Conservation (phyloP, 2,797 vertebrate genomes). For the Threskiornis aethiopicus region DNA sequence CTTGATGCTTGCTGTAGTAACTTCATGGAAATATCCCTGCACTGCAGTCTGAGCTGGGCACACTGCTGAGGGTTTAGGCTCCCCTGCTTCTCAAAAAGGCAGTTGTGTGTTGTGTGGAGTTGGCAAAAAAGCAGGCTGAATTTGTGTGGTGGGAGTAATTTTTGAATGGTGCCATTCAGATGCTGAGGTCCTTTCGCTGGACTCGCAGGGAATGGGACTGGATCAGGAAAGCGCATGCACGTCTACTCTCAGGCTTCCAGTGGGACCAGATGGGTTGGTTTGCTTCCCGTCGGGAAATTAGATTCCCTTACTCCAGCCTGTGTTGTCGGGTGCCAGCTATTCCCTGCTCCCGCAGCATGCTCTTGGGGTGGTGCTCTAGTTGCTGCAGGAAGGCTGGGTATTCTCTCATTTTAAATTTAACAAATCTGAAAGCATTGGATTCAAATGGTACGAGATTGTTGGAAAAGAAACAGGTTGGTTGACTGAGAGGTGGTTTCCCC, state of each 20-base stretch:
- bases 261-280: not conserved
- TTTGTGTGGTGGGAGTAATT: not conserved
- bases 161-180: not conserved
- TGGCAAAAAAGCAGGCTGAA: not conserved
- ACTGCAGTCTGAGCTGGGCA: not conserved
- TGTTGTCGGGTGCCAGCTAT: not conserved
- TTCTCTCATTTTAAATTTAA: not conserved
- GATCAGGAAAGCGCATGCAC: not conserved
- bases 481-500: not conserved
- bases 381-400: not conserved
- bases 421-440: not conserved
- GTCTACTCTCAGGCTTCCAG: not conserved
- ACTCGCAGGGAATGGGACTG: fast-evolving
- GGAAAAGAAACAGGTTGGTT: not conserved
- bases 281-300: not conserved
- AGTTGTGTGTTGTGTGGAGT: not conserved
- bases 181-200: too few relatives aligned
- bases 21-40: not conserved
- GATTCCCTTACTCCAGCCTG: not conserved
- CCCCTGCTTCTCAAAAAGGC: not conserved
- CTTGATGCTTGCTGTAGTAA: not conserved
- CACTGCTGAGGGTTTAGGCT: not conserved
- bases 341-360: not conserved
- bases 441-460: not conserved
- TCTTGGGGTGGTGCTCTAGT: not conserved